Conservation (phyloP, 1,140 invertebrate species). For the Agraylea sexmaculata region DNA sequence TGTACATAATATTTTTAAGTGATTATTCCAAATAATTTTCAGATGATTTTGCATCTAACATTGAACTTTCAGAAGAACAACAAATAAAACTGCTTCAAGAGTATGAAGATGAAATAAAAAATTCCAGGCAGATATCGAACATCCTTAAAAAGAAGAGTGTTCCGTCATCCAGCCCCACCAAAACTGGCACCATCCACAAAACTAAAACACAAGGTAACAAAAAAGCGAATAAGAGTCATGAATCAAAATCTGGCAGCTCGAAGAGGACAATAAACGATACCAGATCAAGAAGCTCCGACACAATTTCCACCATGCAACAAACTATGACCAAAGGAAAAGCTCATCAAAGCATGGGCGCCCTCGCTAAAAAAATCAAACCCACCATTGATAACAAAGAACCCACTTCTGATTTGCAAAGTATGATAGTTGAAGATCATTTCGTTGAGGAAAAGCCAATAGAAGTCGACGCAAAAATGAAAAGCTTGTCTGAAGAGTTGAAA, state of each 20-base stretch:
- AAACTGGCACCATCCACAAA: conserved; percentile 3
- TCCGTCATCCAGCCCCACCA: conserved; percentile 3
- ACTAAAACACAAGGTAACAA: conserved; percentile 20
- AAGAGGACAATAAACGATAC: conserved; percentile 16
- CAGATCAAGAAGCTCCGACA: conserved; percentile 20
- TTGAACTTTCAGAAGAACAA: conserved; percentile 47
- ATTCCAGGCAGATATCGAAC: conserved; percentile 8
- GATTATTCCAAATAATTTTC: conserved; percentile 22
- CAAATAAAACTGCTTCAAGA: conserved; percentile 45
- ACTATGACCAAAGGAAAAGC: conserved; percentile 22
- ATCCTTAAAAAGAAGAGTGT: conserved; percentile 3
- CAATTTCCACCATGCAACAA: conserved; percentile 25
- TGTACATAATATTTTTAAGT: too few species aligned
- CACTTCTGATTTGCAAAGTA: conserved; percentile 29
- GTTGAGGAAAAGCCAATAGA: conserved; percentile 22
- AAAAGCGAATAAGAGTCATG: conserved; percentile 27
- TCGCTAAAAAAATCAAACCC: conserved; percentile 1
- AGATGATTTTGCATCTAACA: conserved; percentile 46
- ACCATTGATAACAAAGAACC: conserved; percentile 1
- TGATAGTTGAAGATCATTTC: conserved; percentile 39
- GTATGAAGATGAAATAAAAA: conserved; percentile 38
- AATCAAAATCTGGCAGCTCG: conserved; percentile 19
- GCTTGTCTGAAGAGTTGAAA: conserved; percentile 21
- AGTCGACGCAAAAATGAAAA: conserved; percentile 8
- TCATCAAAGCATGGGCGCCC: conserved; percentile 1